Evolutionary conservation across 1,140 invertebrate species (phyloP).

Genomic region (Nephila pilipes): DNA sequence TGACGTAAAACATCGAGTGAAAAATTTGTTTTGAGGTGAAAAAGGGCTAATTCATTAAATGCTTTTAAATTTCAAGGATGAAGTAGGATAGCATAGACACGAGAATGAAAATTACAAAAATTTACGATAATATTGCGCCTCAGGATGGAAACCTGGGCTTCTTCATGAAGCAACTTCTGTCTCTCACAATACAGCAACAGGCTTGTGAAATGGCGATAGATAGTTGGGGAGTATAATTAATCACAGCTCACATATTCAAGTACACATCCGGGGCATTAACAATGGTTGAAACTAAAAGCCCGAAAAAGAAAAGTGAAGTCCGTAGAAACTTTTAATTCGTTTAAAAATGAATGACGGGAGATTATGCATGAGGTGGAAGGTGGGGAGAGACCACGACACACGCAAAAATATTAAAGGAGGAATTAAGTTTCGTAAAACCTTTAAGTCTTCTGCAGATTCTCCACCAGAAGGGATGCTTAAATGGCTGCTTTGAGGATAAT

Average conservation of each 20-base stretch:
- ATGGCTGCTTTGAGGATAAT: neutral
- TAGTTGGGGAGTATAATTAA: neutral
- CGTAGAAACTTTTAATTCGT: neutral
- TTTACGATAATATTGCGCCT: too few relatives aligned
- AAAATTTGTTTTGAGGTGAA: too few relatives aligned
- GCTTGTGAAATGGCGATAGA: too few relatives aligned
- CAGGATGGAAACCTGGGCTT: too few relatives aligned
- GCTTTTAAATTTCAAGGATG: too few relatives aligned
- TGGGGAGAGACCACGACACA: neutral
- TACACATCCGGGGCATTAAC: neutral
- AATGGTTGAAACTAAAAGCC: too few relatives aligned
- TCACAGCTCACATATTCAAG: neutral
- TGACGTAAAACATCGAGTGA: too few relatives aligned
- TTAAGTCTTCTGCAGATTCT: neutral
- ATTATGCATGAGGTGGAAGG: neutral
- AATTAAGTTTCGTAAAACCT: neutral
- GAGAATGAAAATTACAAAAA: too few relatives aligned
- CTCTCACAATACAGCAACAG: too few relatives aligned
- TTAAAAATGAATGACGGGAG: neutral
- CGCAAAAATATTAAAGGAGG: neutral
- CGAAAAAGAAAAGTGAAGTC: neutral
- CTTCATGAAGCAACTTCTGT: too few relatives aligned
- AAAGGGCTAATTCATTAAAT: too few relatives aligned
- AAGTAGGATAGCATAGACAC: too few relatives aligned
- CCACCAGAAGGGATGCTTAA: neutral